Percentiles rank a stretch among this genome's conserved stretches.
phyloP scores from a whole-genome alignment of 1,140 invertebrate genomes.

The Pseudomyrmex concolor region DNA sequence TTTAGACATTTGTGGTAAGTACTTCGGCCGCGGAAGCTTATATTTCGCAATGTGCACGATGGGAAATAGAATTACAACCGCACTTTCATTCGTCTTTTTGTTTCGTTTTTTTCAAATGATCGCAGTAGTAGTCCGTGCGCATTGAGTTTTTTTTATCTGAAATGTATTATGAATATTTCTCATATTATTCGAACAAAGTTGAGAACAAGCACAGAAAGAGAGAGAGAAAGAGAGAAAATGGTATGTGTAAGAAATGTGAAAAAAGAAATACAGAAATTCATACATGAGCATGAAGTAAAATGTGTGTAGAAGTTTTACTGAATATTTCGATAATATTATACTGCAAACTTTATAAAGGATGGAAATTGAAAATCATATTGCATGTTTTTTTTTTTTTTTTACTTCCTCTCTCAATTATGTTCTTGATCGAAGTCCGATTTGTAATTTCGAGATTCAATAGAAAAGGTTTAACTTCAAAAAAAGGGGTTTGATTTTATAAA shows the following conservation, averaged over 20 bases:
- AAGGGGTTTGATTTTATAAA: too few species aligned
- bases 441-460: constrained; percentile 12
- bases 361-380: constrained; percentile 4
- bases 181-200: too few species aligned
- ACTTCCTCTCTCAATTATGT: constrained; percentile 4
- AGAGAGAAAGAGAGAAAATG: background rate
- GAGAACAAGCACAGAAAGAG: too few species aligned
- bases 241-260: background rate
- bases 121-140: too few species aligned
- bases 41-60: constrained; percentile 57
- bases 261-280: background rate
- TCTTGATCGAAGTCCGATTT: background rate
- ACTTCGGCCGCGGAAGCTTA: constrained; percentile 58
- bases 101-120: background rate
- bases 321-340: constrained; percentile 20
- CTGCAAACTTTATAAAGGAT: background rate
- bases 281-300: background rate
- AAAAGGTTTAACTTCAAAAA: background rate
- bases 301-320: background rate
- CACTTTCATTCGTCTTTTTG: constrained; percentile 41
- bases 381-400: background rate
- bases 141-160: too few species aligned
- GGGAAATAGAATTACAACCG: constrained; percentile 63
- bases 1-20: constrained; percentile 54
- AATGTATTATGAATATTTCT: too few species aligned